Evolutionary conservation across 2,888 invertebrate species (phyloP), one percentile per base, ranked within the genome.

Genomic region (Eumacrocentrus americanus): DNA sequence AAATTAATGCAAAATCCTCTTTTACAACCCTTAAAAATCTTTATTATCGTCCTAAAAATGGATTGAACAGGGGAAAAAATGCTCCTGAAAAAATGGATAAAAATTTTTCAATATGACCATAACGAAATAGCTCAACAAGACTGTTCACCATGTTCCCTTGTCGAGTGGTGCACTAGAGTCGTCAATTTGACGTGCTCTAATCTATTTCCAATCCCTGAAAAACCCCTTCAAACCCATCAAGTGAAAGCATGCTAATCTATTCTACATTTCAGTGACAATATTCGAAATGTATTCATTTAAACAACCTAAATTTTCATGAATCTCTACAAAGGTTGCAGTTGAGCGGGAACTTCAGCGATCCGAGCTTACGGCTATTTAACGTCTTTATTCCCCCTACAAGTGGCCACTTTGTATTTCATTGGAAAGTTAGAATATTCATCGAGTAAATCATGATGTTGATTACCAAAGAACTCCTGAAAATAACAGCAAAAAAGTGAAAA

Each of bases 251-350:
- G 40, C 40, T 5, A 50, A 29, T 57, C 34, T 57, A 16, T 20
- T 35, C 29, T 14, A 29, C 6, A 22, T 11, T 4, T 40, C 40
- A 12, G 2, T 20, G 4, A 40, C 38, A 25, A 20, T 18, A 18
- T n/a, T 29, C 14, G 2, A 14, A 37, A 18, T 22, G 12, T 16
- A n/a, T 35, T 50, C 7, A 7, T 12, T 14, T 29, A 20, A 29
- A 40, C 25, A 25, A 1, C 7, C 4, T 14, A 6, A 14, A 46
- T 46, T 44, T 46, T 35, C 35, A 16, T 12, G 18, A 47, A 46
- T 59, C 25, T 59, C 46, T 14, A 16, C 18, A 20, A 42, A 23
- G 47, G 47, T 60, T 61, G 63, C 61, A 60, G 58, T 63, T 23
- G 20, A 25, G 44, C 25, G 34, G 20, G 42, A 55, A 58, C 34